A percentile compares a stretch with the other conserved stretches of the same genome.
These are phyloP conservation scores for Trichoplusia ni DNA, from an alignment of 1,140 invertebrate species.

Conservation along the genomic window DNA sequence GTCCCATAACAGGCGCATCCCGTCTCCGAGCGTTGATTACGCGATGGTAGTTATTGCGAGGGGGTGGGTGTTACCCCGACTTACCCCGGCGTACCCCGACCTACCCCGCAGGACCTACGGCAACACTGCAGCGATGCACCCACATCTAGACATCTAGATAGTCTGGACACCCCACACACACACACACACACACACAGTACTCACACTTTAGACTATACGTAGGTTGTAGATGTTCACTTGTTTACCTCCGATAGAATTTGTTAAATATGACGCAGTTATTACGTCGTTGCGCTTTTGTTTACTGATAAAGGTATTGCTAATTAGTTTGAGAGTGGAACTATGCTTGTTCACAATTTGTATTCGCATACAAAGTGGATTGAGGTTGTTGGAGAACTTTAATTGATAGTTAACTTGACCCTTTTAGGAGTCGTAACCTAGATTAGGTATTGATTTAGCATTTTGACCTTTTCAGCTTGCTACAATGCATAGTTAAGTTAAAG, in stretches of 20 bases:
- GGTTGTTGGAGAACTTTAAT: too few species aligned
- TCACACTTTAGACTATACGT: slow-evolving; percentile 1
- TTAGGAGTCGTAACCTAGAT: too few species aligned
- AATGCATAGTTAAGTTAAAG: too few species aligned
- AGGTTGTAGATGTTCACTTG: not conserved
- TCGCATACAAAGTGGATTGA: too few species aligned
- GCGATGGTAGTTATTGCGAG: slow-evolving; percentile 50
- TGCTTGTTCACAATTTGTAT: too few species aligned
- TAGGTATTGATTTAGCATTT: too few species aligned
- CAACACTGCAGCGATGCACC: slow-evolving; percentile 68
- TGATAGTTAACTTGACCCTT: too few species aligned
- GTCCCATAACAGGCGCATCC: slow-evolving; percentile 37
- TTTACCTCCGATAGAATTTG: slow-evolving; percentile 16
- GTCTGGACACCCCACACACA: slow-evolving; percentile 44
- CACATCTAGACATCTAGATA: slow-evolving; percentile 60
- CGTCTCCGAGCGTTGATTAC: slow-evolving; percentile 50
- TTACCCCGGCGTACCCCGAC: slow-evolving; percentile 50
- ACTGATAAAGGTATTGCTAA: too few species aligned
- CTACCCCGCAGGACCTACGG: slow-evolving; percentile 71
- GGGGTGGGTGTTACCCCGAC: slow-evolving; percentile 20
- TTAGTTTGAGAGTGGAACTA: too few species aligned
- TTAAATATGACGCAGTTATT: not conserved
- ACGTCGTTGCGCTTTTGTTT: not conserved
- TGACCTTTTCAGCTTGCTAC: too few species aligned
- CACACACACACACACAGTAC: slow-evolving; percentile 22